Conservation (phyloP, 2,888 invertebrate species). For the Pyralis farinalis region DNA sequence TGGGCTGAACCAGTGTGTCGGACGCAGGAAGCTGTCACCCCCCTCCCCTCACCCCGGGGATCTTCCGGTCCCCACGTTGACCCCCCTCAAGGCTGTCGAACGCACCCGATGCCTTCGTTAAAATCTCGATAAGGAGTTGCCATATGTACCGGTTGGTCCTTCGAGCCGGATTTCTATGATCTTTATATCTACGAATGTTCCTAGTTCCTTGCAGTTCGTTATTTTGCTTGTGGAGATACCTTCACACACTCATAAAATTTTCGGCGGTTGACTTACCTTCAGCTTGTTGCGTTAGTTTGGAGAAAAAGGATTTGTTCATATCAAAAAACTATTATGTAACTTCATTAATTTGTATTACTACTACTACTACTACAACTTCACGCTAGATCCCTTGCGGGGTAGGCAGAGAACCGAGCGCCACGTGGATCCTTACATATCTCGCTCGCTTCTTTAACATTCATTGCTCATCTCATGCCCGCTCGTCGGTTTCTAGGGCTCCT, state of each 20-base stretch:
- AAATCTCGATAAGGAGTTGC: constrained; percentile 48
- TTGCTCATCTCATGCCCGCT: too few species aligned
- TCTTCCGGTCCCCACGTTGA: constrained; percentile 34
- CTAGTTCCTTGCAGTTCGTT: constrained; percentile 5
- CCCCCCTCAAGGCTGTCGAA: constrained; percentile 54
- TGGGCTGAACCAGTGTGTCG: constrained; percentile 51
- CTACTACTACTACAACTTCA: too few species aligned
- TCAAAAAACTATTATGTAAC: too few species aligned
- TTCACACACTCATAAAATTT: background rate
- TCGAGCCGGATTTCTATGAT: constrained; percentile 32
- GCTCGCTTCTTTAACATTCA: too few species aligned
- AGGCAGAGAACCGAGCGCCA: too few species aligned
- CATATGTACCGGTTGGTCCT: constrained; percentile 33
- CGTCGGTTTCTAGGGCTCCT: too few species aligned
- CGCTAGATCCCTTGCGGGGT: too few species aligned
- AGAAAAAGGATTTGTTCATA: too few species aligned
- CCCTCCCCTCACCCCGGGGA: constrained; percentile 26
- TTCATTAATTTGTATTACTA: too few species aligned
- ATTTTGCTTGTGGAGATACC: constrained; percentile 1
- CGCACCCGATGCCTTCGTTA: constrained; percentile 69
- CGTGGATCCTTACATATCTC: too few species aligned
- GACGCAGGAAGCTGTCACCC: constrained; percentile 42
- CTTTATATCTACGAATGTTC: constrained; percentile 21
- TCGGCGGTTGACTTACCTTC: too few species aligned
- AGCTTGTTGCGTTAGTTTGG: too few species aligned